Conservation (phyloP, 2,113 vertebrate genomes). For the Ptilorrhoa leucosticta region DNA sequence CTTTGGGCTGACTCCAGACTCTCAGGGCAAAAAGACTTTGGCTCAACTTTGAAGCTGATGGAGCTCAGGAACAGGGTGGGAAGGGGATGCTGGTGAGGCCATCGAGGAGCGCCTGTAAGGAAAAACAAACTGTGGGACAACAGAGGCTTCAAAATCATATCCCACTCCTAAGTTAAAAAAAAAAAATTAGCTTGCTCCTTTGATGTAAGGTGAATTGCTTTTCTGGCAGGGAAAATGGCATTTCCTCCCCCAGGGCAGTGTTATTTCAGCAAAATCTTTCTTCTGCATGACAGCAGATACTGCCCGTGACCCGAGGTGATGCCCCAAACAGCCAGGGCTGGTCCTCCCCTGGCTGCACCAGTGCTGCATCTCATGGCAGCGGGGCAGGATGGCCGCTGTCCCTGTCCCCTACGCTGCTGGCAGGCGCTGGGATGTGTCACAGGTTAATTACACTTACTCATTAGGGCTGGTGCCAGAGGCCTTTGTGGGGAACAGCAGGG, state of each 20-base stretch:
- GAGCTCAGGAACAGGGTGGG: rapidly evolving
- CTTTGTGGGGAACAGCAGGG: background rate
- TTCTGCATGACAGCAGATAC: background rate
- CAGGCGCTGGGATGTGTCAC: background rate
- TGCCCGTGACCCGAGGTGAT: rapidly evolving
- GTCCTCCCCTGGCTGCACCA: background rate
- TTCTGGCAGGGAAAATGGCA: background rate
- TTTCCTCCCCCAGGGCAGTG: background rate
- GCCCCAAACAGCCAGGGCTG: rapidly evolving
- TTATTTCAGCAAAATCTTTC: background rate
- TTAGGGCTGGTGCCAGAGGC: background rate
- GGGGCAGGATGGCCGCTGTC: background rate
- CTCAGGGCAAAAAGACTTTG: background rate
- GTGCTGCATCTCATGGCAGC: rapidly evolving
- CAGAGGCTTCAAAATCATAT: background rate
- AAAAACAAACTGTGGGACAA: background rate
- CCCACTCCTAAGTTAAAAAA: background rate
- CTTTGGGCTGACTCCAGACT: background rate
- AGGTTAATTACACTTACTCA: background rate
- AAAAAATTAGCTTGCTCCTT: background rate
- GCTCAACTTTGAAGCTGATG: background rate
- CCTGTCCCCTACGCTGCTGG: rapidly evolving
- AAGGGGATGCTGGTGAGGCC: background rate
- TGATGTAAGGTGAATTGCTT: background rate
- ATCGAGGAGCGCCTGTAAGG: rapidly evolving